Base-by-base conservation (phyloP, 1,140 invertebrate species). In the Aplysia californica region DNA sequence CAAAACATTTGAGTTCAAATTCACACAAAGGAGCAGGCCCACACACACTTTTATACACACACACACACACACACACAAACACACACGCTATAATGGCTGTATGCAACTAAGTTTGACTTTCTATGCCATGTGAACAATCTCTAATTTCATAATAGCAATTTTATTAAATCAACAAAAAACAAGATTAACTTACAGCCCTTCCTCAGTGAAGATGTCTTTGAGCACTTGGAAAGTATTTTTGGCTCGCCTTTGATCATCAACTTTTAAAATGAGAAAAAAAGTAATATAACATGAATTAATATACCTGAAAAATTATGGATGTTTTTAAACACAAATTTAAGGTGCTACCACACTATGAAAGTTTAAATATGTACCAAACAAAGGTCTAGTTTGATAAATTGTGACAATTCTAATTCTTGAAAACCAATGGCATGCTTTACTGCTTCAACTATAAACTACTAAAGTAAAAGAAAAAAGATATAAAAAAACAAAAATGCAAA, bases 161-260 rank as follows among this genome's bases (percentile, higher is more conserved):
- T n/a, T n/a, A n/a, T 50, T 50, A n/a, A 10, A 50, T 10, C 10
- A 50, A 50, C 10, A 50, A 50, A 50, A 50, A 50, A 50, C 44
- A 50, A 50, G n/a, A 50, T n/a, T 20, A 36, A 92, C 92, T 91
- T 90, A 93, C 93, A 95, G 83, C 85, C 95, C 95, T 90, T 95
- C 94, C 76, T 92, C 92, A 78, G 91, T 88, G 1, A 93, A 82
- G 20, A 95, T 90, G 67, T 95, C 92, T 79, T 89, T 85, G 35
- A 95, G 90, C 4, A 92, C 90, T 66, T 90, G 82, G 15, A 92
- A 86, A 0, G 93, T 93, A 83, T 92, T 92, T 80, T 92, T 92
- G 6, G 92, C 87, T 85, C 91, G 87, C 77, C 92, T 88, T 64
- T 91, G 78, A 39, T 88, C 93, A 86, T 94, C 94, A 88, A 94